Percentiles rank a stretch among this genome's conserved stretches.
Conservation (phyloP, 2,888 invertebrate genomes). For the Steinernema hermaphroditum region DNA sequence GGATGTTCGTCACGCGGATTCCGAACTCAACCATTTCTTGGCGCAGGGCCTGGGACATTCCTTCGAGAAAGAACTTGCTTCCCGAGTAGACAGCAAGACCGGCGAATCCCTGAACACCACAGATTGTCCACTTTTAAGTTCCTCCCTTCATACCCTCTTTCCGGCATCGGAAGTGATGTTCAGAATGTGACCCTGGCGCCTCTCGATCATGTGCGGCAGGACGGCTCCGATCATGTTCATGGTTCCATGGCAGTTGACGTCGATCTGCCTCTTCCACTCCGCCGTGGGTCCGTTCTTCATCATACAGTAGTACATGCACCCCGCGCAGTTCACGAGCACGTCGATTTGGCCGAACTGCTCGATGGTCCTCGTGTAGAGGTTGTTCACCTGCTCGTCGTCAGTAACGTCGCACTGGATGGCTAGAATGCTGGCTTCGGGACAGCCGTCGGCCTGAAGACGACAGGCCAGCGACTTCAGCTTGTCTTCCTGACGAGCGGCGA, state of each 20-base stretch:
- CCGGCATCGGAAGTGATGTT: slow-evolving; percentile 69
- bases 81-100: slow-evolving; percentile 69
- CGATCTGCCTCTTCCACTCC: slow-evolving; percentile 68
- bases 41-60: slow-evolving; percentile 67
- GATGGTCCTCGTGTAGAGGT: not conserved
- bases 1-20: slow-evolving; percentile 68
- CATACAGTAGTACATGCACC: slow-evolving; percentile 68
- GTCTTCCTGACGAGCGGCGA: slow-evolving; percentile 67
- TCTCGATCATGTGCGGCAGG: slow-evolving; percentile 67
- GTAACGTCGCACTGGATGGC: not conserved
- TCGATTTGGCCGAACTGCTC: slow-evolving; percentile 63
- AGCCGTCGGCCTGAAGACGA: slow-evolving; percentile 34
- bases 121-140: no score
- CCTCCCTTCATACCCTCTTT: slow-evolving; percentile 40
- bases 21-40: slow-evolving; percentile 66
- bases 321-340: slow-evolving; percentile 68
- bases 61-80: slow-evolving; percentile 69
- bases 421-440: slow-evolving; percentile 1
- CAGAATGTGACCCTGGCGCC: slow-evolving; percentile 67
- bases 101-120: slow-evolving; percentile 57
- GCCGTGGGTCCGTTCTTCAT: slow-evolving; percentile 68
- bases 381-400: slow-evolving; percentile 33
- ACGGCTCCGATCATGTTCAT: slow-evolving; percentile 68
- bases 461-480: slow-evolving; percentile 48
- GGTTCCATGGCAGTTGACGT: slow-evolving; percentile 69